These are phyloP conservation scores for Sorex fumeus DNA, from an alignment of 2,113 vertebrate genomes.

Conservation along the genomic window DNA sequence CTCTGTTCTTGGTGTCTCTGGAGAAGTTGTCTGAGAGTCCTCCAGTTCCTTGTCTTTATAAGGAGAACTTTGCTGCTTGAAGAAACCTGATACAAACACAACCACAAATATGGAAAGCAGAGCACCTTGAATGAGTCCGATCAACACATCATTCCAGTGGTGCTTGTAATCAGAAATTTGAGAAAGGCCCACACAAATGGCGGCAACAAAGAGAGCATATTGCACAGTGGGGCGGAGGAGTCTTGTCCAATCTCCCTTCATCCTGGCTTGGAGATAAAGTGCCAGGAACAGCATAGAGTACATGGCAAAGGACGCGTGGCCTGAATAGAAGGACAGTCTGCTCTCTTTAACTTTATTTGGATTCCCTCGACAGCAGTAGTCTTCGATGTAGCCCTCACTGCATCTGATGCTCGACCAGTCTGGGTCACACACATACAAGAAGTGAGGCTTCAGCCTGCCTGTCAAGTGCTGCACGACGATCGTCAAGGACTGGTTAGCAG, in stretches of 20 bases:
- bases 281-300: too few relatives aligned
- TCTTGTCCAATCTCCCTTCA: slow-evolving; percentile 95
- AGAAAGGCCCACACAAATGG: slow-evolving; percentile 96
- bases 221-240: slow-evolving; percentile 96
- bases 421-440: slow-evolving; percentile 94
- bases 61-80: slow-evolving; percentile 89
- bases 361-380: slow-evolving; percentile 92
- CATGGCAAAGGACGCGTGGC: too few relatives aligned
- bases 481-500: slow-evolving; percentile 97
- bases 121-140: slow-evolving; percentile 95
- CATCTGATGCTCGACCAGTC: slow-evolving; percentile 94
- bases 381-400: slow-evolving; percentile 92
- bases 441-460: slow-evolving; percentile 96
- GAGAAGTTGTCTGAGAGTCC: slow-evolving; percentile 93
- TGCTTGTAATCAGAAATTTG: slow-evolving; percentile 98
- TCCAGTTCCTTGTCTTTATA: slow-evolving; percentile 88
- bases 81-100: slow-evolving; percentile 96
- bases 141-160: slow-evolving; percentile 98
- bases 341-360: slow-evolving; percentile 90
- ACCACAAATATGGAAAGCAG: slow-evolving; percentile 93
- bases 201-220: slow-evolving; percentile 94
- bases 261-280: slow-evolving; percentile 97
- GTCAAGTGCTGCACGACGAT: slow-evolving; percentile 99
- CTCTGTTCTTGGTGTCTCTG: slow-evolving; percentile 94
- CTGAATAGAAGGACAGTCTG: slow-evolving; percentile 78